A percentile compares a stretch with the other conserved stretches of the same genome.
Conservation (phyloP, 2,797 vertebrate species). For the Neopelma chrysocephalum region DNA sequence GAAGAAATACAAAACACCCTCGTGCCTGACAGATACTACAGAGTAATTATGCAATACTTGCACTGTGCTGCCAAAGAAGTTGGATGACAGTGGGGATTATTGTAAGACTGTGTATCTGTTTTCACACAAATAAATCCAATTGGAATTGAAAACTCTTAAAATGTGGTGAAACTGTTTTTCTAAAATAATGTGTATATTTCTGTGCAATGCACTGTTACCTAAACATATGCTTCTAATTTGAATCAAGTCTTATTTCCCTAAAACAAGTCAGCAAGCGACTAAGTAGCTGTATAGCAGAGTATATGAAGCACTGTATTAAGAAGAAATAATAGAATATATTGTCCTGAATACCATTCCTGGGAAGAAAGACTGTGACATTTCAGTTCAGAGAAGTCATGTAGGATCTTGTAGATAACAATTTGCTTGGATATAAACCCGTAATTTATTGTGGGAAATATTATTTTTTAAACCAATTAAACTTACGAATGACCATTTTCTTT, state of each 20-base stretch:
- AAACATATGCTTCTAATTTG: neutral
- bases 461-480: neutral
- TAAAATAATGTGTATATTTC: neutral
- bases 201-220: neutral
- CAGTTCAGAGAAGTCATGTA: neutral
- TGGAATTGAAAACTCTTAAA: neutral
- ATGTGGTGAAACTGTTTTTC: neutral
- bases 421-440: neutral
- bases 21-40: neutral
- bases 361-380: neutral
- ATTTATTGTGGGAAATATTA: neutral
- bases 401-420: neutral
- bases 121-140: neutral
- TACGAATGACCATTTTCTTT: neutral
- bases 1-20: neutral
- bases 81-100: fast-evolving
- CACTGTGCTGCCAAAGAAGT: neutral
- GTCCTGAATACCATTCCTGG: neutral
- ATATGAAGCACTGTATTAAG: neutral
- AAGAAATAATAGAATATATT: neutral
- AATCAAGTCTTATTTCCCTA: neutral
- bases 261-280: neutral
- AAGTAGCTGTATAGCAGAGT: neutral
- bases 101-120: neutral
- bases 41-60: neutral